Evolutionary conservation across 2,797 vertebrate species (phyloP).

Genomic region (Pangasius larnaudii): DNA sequence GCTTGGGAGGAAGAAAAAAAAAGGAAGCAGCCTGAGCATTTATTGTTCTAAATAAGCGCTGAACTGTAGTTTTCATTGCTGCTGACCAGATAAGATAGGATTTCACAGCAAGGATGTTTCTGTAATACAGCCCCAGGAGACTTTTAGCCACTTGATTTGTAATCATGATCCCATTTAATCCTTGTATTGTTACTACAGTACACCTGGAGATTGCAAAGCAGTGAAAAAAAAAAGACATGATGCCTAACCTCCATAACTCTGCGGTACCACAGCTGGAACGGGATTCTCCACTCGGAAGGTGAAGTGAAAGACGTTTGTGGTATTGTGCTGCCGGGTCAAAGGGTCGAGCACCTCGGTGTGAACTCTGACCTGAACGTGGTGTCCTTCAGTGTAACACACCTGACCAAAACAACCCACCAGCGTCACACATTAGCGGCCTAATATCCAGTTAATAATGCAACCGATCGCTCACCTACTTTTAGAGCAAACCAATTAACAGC

Average conservation of each 20-base stretch:
- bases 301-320: constrained; percentile 96
- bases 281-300: constrained; percentile 86
- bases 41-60: too few species aligned
- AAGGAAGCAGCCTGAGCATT: too few species aligned
- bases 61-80: too few species aligned
- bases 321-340: constrained; percentile 82
- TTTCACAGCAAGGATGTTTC: not conserved
- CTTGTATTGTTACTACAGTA: not conserved
- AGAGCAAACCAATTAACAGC: too few species aligned
- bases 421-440: not conserved
- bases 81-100: not conserved
- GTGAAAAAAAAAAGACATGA: not conserved
- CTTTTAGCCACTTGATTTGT: not conserved
- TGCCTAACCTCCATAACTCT: constrained; percentile 79
- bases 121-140: not conserved
- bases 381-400: constrained; percentile 92
- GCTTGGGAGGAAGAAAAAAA: too few species aligned
- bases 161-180: not conserved
- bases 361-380: constrained; percentile 91
- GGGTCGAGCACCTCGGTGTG: constrained; percentile 94
- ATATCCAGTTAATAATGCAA: not conserved
- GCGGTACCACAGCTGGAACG: constrained; percentile 84
- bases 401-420: constrained; percentile 57
- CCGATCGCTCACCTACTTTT: not conserved
- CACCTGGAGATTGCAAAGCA: not conserved